Evolutionary conservation across 92 coral and sea anemone species (phyloP), one percentile per base, ranked within the genome.

Genomic region (Epizoanthus ramosus): DNA sequence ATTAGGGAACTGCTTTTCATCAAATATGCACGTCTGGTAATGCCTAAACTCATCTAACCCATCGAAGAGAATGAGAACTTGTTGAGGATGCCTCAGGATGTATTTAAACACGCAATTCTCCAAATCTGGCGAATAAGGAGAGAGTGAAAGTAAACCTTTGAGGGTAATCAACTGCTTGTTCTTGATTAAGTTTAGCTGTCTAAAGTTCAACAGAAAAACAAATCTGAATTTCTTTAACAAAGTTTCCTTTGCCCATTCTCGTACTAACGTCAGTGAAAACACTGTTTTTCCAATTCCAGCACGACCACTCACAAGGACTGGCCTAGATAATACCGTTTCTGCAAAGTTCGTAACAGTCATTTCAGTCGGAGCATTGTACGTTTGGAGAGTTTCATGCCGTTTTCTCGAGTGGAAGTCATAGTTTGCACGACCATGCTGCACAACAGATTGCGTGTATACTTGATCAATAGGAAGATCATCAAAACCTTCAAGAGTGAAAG

Each of bases 1-100:
- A 14, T 63, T 80, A 0, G 85, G 67, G 23, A 41, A 12, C 52
- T 0, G 12, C 21, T 75, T 5, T 47, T 84, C 80, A 16, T 71
- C 24, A 33, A 15, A n/a, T 28, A 57, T 14, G 56, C 76, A 85
- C 28, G 15, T 73, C 18, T 5, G 5, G 12, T 63, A 43, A 14
- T 37, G 21, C 13, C 68, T 45, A 83, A 70, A 85, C 76, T 88
- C 91, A 43, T 85, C 86, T 17, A 88, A 74, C 25, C 91, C 89
- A 59, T 88, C 91, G 18, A 88, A 88, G 53, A 88, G 25, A 4
- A 88, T 15, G 3, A 88, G 88, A 47, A 88, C 89, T 16, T 77
- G 35, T 12, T 61, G 81, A 5, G 91, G 86, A 22, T 85, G 59
- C 16, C 52, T 71, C 6, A 5, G 21, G 5, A 88, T 65, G 60